Percentiles rank a stretch among this genome's conserved stretches.
Conservation (phyloP, 1,140 invertebrate genomes). For the Philaenus spumarius region DNA sequence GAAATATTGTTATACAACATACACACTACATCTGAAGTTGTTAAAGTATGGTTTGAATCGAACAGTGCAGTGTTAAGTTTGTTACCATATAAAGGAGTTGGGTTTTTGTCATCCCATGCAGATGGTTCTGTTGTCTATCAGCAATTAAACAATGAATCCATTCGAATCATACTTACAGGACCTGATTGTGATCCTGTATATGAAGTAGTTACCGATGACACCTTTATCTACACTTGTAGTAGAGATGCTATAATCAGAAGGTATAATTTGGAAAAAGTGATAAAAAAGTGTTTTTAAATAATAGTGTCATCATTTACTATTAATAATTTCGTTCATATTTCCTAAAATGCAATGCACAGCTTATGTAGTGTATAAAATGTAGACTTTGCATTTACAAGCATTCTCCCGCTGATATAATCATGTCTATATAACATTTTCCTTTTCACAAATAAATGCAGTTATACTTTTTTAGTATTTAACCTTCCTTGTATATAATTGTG, state of each 20-base stretch:
- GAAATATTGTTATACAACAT: constrained; percentile 43
- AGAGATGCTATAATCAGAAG: constrained; percentile 50
- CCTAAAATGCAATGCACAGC: too few relatives aligned
- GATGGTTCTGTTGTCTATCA: constrained; percentile 51
- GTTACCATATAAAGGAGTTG: constrained; percentile 34
- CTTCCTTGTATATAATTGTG: too few relatives aligned
- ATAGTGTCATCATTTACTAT: too few relatives aligned
- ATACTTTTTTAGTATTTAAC: too few relatives aligned
- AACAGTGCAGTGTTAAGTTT: constrained; percentile 43
- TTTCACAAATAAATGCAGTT: too few relatives aligned
- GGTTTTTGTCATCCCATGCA: constrained; percentile 45
- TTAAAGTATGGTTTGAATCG: constrained; percentile 42
- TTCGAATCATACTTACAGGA: constrained; percentile 52
- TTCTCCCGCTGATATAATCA: too few relatives aligned
- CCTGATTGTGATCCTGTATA: constrained; percentile 61
- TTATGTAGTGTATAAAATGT: too few relatives aligned
- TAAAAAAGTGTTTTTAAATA: not conserved
- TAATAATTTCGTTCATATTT: too few relatives aligned
- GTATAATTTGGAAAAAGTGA: constrained; percentile 36
- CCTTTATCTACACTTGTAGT: constrained; percentile 48
- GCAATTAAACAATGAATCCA: constrained; percentile 37
- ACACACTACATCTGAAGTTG: constrained; percentile 29
- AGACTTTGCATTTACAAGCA: too few relatives aligned
- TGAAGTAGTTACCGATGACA: constrained; percentile 46
- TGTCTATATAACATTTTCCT: too few relatives aligned